Evolutionary conservation across 2,888 invertebrate genomes (phyloP).

Genomic region (Amorpha juglandis): DNA sequence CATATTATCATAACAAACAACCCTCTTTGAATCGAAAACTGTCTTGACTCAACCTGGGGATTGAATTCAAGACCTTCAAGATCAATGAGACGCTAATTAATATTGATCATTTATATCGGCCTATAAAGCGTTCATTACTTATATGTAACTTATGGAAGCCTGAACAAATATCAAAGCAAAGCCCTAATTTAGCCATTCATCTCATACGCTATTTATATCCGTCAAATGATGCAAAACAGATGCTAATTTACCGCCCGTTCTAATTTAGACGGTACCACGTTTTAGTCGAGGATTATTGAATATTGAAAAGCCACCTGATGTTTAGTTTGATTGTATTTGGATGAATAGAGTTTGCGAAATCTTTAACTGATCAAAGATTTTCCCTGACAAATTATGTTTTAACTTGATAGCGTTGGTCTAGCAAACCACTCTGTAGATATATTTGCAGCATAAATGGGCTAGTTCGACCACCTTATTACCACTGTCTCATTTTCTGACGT

Average conservation of each 20-base stretch:
- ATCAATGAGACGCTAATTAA: neutral
- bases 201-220: slow-evolving; percentile 11
- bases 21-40: too few species aligned
- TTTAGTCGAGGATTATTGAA: neutral
- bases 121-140: neutral
- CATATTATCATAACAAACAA: too few species aligned
- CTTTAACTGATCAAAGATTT: too few species aligned
- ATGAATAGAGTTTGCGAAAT: too few species aligned
- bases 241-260: slow-evolving; percentile 16
- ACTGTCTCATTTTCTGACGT: too few species aligned
- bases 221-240: slow-evolving; percentile 10
- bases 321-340: neutral
- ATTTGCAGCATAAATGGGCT: too few species aligned
- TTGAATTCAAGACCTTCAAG: neutral
- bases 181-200: neutral
- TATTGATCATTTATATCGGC: neutral
- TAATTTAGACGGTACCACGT: neutral
- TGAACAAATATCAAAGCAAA: slow-evolving; percentile 11
- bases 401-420: too few species aligned
- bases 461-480: too few species aligned
- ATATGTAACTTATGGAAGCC: neutral
- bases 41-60: too few species aligned
- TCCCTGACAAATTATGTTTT: too few species aligned
- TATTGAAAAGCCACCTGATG: slow-evolving; percentile 10
- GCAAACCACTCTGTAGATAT: too few species aligned